A percentile compares a stretch with the other conserved stretches of the same genome.
phyloP scores from a whole-genome alignment of 2,888 invertebrate species.

The Agrilus biguttatus region DNA sequence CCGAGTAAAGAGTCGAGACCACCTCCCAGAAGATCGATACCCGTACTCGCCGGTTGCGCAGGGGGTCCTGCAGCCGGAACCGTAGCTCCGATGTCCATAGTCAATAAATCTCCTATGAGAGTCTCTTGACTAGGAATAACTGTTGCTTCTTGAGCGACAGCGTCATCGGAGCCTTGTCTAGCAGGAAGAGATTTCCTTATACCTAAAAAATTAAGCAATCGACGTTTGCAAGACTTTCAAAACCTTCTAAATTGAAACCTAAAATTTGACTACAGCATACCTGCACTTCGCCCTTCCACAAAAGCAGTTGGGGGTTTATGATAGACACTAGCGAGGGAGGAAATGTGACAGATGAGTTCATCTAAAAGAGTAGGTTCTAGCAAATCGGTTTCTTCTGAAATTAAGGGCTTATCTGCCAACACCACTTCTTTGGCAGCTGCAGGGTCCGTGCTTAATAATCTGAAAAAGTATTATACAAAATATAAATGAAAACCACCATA shows the following conservation, averaged over 20 bases:
- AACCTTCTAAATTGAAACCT: not conserved
- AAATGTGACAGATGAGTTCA: conserved; percentile 97
- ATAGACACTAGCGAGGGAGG: conserved; percentile 91
- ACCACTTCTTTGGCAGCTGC: conserved; percentile 99
- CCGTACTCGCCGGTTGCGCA: conserved; percentile 42
- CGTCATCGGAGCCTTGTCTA: conserved; percentile 33
- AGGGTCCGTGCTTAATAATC: conserved; percentile 90
- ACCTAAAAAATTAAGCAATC: conserved; percentile 29
- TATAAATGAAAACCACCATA: not conserved
- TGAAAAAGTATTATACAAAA: conserved; percentile 5
- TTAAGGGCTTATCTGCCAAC: conserved; percentile 94
- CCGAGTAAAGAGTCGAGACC: conserved; percentile 67
- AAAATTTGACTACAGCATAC: conserved; percentile 9
- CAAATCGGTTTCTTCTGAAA: conserved; percentile 97
- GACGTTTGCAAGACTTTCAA: not conserved
- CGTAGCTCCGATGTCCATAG: conserved; percentile 79
- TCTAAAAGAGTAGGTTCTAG: conserved; percentile 94
- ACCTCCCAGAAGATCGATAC: conserved; percentile 71
- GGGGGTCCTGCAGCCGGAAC: conserved; percentile 41
- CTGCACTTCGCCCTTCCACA: conserved; percentile 67
- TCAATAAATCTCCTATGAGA: conserved; percentile 89
- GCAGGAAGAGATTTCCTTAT: conserved; percentile 70
- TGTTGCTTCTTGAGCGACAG: conserved; percentile 31
- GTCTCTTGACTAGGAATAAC: conserved; percentile 79
- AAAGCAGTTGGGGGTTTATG: conserved; percentile 99